Conservation (phyloP, 1,140 invertebrate species). For the Aphis craccivora region DNA sequence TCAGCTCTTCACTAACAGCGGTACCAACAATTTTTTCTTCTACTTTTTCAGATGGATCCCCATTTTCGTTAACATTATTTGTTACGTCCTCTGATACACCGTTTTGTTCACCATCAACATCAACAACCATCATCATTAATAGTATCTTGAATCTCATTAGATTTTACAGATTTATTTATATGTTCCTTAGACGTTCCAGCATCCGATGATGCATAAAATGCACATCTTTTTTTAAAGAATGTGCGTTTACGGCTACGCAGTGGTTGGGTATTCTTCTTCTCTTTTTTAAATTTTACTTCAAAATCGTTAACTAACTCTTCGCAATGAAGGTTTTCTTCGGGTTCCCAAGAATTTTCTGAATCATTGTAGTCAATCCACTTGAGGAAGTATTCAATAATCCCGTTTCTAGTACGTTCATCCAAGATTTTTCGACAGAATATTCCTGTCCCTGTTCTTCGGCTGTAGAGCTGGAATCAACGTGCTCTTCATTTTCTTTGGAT, state of each 20-base stretch:
- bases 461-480: background rate
- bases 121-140: too few species aligned
- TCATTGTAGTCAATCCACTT: constrained; percentile 71
- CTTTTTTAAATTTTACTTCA: constrained; percentile 67
- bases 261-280: constrained; percentile 59
- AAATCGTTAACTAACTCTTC: constrained; percentile 82
- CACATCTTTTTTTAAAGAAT: background rate
- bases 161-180: background rate
- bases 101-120: background rate
- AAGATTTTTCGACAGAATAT: constrained; percentile 90
- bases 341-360: constrained; percentile 76
- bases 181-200: constrained; percentile 3
- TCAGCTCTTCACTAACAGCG: too few species aligned
- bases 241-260: constrained; percentile 6
- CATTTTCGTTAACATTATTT: background rate
- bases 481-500: background rate
- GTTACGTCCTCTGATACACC: background rate
- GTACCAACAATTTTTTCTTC: too few species aligned
- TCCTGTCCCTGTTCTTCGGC: constrained; percentile 69
- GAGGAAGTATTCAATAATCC: constrained; percentile 73
- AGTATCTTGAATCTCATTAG: background rate
- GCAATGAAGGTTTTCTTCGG: constrained; percentile 78
- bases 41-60: too few species aligned
- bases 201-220: constrained; percentile 24
- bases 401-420: constrained; percentile 79